Evolutionary conservation across 2,797 vertebrate genomes (phyloP).

Genomic region (Cephalopachus bancanus): DNA sequence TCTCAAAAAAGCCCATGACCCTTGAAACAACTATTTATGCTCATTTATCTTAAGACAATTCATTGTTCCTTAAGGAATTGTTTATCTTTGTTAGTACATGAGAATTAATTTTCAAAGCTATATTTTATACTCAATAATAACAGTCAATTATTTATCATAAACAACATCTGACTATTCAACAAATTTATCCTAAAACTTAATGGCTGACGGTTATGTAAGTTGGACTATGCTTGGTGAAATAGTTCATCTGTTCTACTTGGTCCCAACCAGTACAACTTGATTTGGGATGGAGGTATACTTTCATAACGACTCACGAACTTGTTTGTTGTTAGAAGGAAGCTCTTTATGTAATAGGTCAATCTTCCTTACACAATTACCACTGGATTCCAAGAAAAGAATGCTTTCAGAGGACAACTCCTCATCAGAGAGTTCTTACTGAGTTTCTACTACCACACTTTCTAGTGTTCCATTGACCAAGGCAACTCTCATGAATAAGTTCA

Average conservation of each 20-base stretch:
- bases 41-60: not conserved
- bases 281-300: not conserved
- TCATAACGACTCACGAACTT: not conserved
- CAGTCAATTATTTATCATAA: not conserved
- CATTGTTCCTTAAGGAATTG: not conserved
- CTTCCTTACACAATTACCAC: not conserved
- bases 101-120: not conserved
- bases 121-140: not conserved
- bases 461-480: not conserved
- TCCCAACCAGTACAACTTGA: not conserved
- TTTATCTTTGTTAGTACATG: not conserved
- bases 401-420: not conserved
- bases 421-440: not conserved
- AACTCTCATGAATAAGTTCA: fast-evolving
- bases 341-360: fast-evolving
- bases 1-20: not conserved
- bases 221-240: not conserved
- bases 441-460: not conserved
- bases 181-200: not conserved
- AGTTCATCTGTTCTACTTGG: not conserved
- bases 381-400: not conserved
- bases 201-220: not conserved
- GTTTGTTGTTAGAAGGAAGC: not conserved
- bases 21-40: not conserved
- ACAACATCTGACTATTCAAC: no score